Evolutionary conservation across 2,113 vertebrate genomes (phyloP), one percentile per base, ranked within the genome.

Genomic region (Halichoeres trimaculatus): DNA sequence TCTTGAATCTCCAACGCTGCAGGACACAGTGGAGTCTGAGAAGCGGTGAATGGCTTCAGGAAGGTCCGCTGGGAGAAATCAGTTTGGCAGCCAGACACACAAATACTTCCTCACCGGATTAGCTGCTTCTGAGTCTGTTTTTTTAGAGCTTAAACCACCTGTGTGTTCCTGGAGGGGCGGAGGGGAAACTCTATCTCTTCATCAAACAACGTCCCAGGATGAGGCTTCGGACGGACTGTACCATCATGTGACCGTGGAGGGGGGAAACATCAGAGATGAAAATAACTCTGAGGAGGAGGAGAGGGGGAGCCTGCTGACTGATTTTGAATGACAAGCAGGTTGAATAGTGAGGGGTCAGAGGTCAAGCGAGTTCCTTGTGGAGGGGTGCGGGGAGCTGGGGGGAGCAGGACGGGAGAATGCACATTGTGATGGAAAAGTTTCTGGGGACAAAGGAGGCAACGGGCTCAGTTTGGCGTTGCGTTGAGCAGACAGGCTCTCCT

Each of bases 371-470:
- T 64, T 85, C 84, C 70, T 90, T 91, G 89, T 85, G 54, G 72
- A 59, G 72, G 57, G 47, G 11, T 57, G 82, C 2, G 69, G 82
- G 78, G 58, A n/a, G 74, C 5, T 6, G 54, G 16, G 41, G 74
- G 62, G 79, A 85, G 83, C 87, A 86, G 85, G 87, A 84, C 81
- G 45, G 78, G 79, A 92, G 91, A 93, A 92, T 89, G 85, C 81
- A 77, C 84, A 92, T 93, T 94, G 93, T 94, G 90, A 94, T 94
- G 91, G 86, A 93, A 92, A 93, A 75, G 85, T 90, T 92, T 88
- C 68, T 23, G 38, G 76, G 81, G 76, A 90, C 88, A 94, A 93
- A 92, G 57, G 80, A 88, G 87, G 89, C 90, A 92, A 89, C 89
- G 65, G 85, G 84, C 90, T 85, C 75, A 62, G 86, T 93, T 90